Evolutionary conservation across 2,797 vertebrate species (phyloP).

Genomic region (Pantherophis vulpinus): DNA sequence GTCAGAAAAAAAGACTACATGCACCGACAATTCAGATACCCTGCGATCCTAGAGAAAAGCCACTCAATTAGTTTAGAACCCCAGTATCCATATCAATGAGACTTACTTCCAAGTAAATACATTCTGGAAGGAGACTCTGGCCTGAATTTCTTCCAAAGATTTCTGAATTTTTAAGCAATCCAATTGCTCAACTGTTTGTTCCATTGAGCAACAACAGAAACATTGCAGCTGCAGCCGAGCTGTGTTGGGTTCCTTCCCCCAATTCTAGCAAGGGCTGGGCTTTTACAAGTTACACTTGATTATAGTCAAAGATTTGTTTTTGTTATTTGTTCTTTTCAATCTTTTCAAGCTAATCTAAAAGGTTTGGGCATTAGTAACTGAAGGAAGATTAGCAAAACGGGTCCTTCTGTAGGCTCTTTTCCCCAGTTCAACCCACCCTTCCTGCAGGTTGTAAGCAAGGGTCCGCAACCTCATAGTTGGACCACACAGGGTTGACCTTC

Average conservation of each 20-base stretch:
- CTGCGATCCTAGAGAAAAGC: not conserved
- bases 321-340: not conserved
- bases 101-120: not conserved
- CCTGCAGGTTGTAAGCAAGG: not conserved
- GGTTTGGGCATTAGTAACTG: not conserved
- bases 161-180: conserved; percentile 1
- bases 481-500: not conserved
- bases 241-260: not conserved
- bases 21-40: not conserved
- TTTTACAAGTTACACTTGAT: not conserved
- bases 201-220: conserved; percentile 11
- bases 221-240: not conserved
- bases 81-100: not conserved
- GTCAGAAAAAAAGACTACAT: not conserved
- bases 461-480: no score
- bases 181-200: conserved; percentile 3
- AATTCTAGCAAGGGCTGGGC: not conserved
- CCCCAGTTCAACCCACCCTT: not conserved
- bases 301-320: not conserved
- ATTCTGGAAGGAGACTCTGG: not conserved
- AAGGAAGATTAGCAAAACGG: not conserved
- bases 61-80: not conserved
- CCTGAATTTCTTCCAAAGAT: not conserved
- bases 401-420: not conserved
- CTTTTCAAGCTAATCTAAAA: not conserved